Percentiles rank a stretch among this genome's conserved stretches.
These are phyloP conservation scores for Cantharis rustica DNA, from an alignment of 2,888 invertebrate species.

Conservation along the genomic window DNA sequence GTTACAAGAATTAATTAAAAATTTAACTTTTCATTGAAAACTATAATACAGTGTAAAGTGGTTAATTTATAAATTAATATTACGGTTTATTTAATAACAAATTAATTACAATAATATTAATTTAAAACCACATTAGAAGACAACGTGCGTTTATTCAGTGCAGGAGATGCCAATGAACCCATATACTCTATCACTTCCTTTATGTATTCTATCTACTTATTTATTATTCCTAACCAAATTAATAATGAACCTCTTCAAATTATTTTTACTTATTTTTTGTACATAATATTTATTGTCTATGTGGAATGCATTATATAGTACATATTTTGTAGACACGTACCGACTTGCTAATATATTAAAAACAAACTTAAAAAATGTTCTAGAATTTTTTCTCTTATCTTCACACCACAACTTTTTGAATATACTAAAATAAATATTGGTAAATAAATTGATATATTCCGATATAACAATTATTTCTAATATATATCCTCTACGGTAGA, in stretches of 20 bases:
- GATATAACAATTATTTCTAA: background rate
- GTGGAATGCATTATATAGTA: too few species aligned
- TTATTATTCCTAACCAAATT: background rate
- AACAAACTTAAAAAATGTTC: too few species aligned
- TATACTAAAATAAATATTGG: too few species aligned
- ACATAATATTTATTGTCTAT: too few species aligned
- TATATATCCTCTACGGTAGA: background rate
- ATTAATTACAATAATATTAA: conserved; percentile 14
- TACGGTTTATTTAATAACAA: conserved; percentile 3
- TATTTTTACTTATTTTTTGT: background rate
- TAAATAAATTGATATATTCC: background rate
- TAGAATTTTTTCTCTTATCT: too few species aligned
- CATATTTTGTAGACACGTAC: background rate
- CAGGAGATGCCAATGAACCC: conserved; percentile 28
- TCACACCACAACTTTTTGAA: too few species aligned
- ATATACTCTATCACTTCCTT: conserved; percentile 22
- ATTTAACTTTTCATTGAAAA: background rate
- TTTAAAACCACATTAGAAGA: conserved; percentile 10
- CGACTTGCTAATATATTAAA: background rate
- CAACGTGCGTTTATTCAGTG: conserved; percentile 16
- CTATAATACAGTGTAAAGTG: background rate
- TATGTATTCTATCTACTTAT: conserved; percentile 16
- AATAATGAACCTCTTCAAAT: background rate
- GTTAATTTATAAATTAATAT: conserved; percentile 2
- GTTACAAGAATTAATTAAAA: background rate